phyloP scores from a whole-genome alignment of 2,113 vertebrate species.

The Myodes glareolus region DNA sequence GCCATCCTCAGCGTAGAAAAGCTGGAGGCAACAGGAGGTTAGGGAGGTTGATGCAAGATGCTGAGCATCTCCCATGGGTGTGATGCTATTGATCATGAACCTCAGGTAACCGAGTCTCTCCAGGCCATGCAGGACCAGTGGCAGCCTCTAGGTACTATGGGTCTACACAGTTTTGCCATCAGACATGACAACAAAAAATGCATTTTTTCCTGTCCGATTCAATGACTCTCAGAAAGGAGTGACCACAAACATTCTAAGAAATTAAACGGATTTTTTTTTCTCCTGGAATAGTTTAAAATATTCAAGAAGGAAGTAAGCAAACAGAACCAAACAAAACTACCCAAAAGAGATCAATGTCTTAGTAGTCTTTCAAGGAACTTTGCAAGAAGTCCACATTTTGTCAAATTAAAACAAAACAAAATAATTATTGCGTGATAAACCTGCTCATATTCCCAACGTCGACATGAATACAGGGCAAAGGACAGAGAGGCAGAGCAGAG shows the following conservation, averaged over 20 bases:
- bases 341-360: not conserved
- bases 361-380: not conserved
- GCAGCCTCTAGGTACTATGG: rapidly evolving
- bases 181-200: rapidly evolving
- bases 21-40: rapidly evolving
- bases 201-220: rapidly evolving
- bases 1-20: rapidly evolving
- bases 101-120: not conserved
- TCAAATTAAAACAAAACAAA: not conserved
- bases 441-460: not conserved
- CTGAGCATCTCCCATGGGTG: no score
- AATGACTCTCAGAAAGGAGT: rapidly evolving
- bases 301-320: not conserved
- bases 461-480: not conserved
- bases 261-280: not conserved
- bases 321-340: not conserved
- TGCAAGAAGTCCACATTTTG: not conserved
- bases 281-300: not conserved
- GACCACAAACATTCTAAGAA: not conserved
- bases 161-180: not conserved
- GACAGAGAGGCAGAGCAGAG: not conserved
- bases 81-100: rapidly evolving
- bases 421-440: not conserved
- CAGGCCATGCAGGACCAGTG: no score
- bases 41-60: rapidly evolving